Base-by-base conservation (phyloP, 2,888 invertebrate genomes). In the Trichacis sp. region DNA sequence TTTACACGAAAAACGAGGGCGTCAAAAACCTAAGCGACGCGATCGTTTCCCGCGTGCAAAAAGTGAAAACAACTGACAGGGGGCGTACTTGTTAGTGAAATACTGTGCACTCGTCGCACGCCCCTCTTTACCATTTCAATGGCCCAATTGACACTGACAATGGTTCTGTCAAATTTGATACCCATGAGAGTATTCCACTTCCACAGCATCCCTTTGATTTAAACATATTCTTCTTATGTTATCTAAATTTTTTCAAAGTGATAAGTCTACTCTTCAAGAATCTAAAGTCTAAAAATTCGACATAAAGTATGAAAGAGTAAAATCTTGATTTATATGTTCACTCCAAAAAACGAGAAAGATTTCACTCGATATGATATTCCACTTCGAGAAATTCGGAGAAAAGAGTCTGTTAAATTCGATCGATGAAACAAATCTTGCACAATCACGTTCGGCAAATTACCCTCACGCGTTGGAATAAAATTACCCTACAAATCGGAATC, bases 41-140 rank as follows among this genome's bases (percentile, higher is more conserved):
- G 24, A 20, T 12, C 12, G 6, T 8, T 5, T 20, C 24, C 20
- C 12, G 19, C 8, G 8, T 24, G 14, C 50, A n/a, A 51, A 54
- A 24, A 30, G 50, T 56, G 30, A 50, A 52, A 54, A 51, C 36
- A 54, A 71, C 68, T 74, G 78, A 77, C 78, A 75, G 72, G 71
- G 75, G 78, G 76, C 75, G 76, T 77, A 70, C 69, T 73, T 42
- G 67, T 61, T 54, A 30, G 51, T 50, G 59, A 66, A 58, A 64
- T 67, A 62, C 54, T 64, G 59, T 64, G 59, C 54, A 70, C 59
- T 70, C 62, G 70, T 71, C 66, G 57, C 57, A 68, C 74, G 72
- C 76, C 81, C 78, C 79, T 74, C 74, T 77, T 79, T 79, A 74
- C 70, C 78, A 77, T 79, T 77, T 80, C 74, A 82, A 82, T 81